These are phyloP conservation scores for Tanaodytes sp. DNA, from an alignment of 2,888 invertebrate genomes.

Conservation along the genomic window DNA sequence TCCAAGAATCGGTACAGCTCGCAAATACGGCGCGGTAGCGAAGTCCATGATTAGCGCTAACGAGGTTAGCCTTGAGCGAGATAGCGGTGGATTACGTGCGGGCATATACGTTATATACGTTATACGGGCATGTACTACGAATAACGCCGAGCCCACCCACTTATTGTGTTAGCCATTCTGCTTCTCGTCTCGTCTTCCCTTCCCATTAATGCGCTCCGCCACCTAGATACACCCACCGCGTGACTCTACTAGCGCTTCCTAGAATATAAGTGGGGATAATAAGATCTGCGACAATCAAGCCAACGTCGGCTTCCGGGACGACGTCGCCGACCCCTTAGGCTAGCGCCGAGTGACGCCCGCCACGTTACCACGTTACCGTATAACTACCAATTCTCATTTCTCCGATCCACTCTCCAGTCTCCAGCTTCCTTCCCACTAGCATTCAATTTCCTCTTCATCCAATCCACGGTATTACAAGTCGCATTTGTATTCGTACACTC, in stretches of 20 bases:
- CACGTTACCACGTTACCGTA: constrained; percentile 67
- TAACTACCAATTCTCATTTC: constrained; percentile 38
- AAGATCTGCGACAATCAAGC: constrained; percentile 72
- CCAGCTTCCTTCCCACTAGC: too few species aligned
- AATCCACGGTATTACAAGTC: too few species aligned
- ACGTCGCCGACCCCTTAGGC: constrained; percentile 62
- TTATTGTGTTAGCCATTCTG: constrained; percentile 46
- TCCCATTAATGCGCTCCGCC: constrained; percentile 45
- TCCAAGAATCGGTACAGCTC: constrained; percentile 15
- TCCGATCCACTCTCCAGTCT: too few species aligned
- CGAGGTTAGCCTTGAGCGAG: constrained; percentile 68
- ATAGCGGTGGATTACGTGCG: constrained; percentile 41
- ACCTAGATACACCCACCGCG: constrained; percentile 53
- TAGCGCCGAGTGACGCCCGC: constrained; percentile 65
- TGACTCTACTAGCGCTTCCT: constrained; percentile 56
- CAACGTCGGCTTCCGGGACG: constrained; percentile 56
- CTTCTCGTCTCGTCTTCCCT: constrained; percentile 49
- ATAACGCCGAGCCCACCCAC: constrained; percentile 48
- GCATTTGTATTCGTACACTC: too few species aligned
- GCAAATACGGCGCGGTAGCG: constrained; percentile 40
- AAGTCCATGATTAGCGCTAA: constrained; percentile 70
- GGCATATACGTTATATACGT: neutral
- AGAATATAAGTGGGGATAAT: constrained; percentile 68
- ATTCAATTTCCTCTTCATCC: too few species aligned
- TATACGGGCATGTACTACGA: constrained; percentile 40